phyloP scores from a whole-genome alignment of 2,888 invertebrate species.

The Phragmatobia fuliginosa region DNA sequence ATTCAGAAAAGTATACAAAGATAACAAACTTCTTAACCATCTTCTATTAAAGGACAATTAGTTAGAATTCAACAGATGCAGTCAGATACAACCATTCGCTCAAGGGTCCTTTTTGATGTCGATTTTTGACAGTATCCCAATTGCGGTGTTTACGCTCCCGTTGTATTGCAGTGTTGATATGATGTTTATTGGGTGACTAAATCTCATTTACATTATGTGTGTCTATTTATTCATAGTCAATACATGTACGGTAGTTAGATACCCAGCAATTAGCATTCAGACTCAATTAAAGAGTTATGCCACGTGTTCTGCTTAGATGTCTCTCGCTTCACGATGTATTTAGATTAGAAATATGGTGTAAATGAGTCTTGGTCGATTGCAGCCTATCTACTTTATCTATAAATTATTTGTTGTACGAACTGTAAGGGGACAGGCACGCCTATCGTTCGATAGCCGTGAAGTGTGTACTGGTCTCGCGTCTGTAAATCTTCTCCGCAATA shows the following conservation, averaged over 20 bases:
- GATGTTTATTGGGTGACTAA: constrained; percentile 42
- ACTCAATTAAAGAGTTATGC: constrained; percentile 38
- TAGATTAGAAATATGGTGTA: constrained; percentile 53
- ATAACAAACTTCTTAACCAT: background rate
- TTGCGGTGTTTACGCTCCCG: constrained; percentile 26
- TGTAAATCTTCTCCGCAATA: constrained; percentile 38
- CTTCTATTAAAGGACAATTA: background rate
- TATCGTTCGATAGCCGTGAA: constrained; percentile 30
- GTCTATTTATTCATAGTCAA: constrained; percentile 48
- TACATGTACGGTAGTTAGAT: constrained; percentile 37
- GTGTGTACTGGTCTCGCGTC: constrained; percentile 30
- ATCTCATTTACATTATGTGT: constrained; percentile 54
- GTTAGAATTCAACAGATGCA: background rate
- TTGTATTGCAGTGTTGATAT: constrained; percentile 38
- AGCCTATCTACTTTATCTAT: constrained; percentile 29
- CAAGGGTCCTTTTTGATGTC: background rate
- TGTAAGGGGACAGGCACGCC: constrained; percentile 25
- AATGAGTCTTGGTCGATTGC: constrained; percentile 52
- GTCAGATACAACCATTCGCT: background rate
- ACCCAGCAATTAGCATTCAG: constrained; percentile 42
- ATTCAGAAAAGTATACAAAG: background rate
- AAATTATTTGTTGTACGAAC: constrained; percentile 29
- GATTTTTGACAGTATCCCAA: background rate
- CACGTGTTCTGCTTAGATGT: constrained; percentile 43
- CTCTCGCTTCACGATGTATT: constrained; percentile 43